Percentiles rank a stretch among this genome's conserved stretches.
phyloP scores from a whole-genome alignment of 2,888 invertebrate genomes.

The Gibbula magus region DNA sequence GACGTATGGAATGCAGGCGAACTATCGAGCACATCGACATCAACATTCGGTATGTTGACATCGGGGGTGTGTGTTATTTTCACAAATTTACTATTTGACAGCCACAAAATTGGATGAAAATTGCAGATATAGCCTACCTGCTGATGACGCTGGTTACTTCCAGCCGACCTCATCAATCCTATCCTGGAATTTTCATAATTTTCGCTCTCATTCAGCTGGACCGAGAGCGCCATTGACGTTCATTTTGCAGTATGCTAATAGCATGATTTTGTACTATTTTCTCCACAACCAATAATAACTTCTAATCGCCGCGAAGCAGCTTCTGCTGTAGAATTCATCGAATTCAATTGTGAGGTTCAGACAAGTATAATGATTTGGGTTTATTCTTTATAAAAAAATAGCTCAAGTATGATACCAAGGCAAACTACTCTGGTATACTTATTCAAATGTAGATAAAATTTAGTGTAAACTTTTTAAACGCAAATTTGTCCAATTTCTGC shows the following conservation, averaged over 20 bases:
- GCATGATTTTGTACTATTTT: constrained; percentile 33
- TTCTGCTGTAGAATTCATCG: neutral
- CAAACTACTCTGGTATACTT: too few relatives aligned
- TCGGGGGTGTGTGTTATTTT: neutral
- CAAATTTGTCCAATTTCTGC: too few relatives aligned
- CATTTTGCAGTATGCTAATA: constrained; percentile 56
- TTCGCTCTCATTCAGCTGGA: constrained; percentile 41
- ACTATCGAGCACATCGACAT: constrained; percentile 11
- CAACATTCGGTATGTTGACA: constrained; percentile 5
- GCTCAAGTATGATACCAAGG: neutral
- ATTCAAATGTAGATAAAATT: too few relatives aligned
- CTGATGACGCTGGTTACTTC: constrained; percentile 41
- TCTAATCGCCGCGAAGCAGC: constrained; percentile 17
- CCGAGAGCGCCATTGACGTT: constrained; percentile 56
- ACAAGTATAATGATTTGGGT: neutral
- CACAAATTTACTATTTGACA: constrained; percentile 11
- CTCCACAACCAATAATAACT: neutral
- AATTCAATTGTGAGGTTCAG: neutral
- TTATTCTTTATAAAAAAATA: neutral
- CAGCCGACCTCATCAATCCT: constrained; percentile 45
- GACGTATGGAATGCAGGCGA: constrained; percentile 41
- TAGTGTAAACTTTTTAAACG: too few relatives aligned
- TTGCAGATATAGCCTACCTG: constrained; percentile 35
- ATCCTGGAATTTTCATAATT: constrained; percentile 42
- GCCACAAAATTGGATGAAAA: constrained; percentile 25